Base-by-base conservation (phyloP, 2,113 vertebrate genomes). In the Perca schrenkii region DNA sequence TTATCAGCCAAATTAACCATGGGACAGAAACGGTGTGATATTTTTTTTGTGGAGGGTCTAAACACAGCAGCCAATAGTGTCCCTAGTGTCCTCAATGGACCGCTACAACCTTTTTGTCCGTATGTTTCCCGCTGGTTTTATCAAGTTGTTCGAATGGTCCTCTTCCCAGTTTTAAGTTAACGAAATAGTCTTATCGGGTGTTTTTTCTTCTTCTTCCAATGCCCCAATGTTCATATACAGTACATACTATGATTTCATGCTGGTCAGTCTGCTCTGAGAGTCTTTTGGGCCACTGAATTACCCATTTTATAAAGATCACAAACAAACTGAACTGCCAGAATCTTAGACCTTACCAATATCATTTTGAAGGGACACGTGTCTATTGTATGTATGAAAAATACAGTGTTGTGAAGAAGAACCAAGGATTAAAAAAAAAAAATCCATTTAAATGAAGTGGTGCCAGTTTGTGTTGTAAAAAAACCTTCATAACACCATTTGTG, bases 401-500 rank as follows among this genome's bases (percentile, higher is more conserved):
- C 50, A 62, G 58, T 62, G 49, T 77, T 86, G 72, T 85, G 74
- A 76, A 81, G 60, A 85, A 66, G 25, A 84, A 69, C 15, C 50
- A 16, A 77, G 28, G 79, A 28, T 25, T 14, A 46, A 69, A 78
- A 40, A 65, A 77, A 60, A 60, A 75, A 54, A 79, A 58, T 67
- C 62, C 62, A 75, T 88, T 89, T 80, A 84, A 88, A 83, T 82
- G 64, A 89, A 90, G 77, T 90, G 76, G 43, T 86, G 79, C 81
- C 82, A 91, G 77, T 92, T 89, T 90, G 63, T 92, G 92, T 88
- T 93, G 87, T 91, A 91, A 90, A 92, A 82, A 86, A 88, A 79
- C 50, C 0, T 61, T 22, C 3, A 16, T 12, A 14, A 2, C 34
- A 7, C 1, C 22, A 46, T 56, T 46, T 22, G n/a, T 10, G 15